phyloP scores from a whole-genome alignment of 2,113 vertebrate genomes.

The Motacilla alba region DNA sequence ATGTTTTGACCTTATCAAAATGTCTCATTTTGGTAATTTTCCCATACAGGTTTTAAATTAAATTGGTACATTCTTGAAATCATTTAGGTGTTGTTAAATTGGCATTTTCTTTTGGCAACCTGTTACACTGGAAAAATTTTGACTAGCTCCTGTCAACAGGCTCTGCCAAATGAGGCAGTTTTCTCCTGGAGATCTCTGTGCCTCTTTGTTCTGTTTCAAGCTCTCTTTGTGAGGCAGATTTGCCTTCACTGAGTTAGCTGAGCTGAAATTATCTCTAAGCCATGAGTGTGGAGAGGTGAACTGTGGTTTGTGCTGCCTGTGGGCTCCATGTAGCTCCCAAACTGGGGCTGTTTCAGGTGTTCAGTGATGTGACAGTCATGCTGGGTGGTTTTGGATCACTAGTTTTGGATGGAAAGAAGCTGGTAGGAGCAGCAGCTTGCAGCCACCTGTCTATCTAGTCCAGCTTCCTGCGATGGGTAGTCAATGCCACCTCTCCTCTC shows the following conservation, averaged over 20 bases:
- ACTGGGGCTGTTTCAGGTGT: not conserved
- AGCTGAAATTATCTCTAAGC: not conserved
- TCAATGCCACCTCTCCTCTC: not conserved
- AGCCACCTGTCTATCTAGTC: not conserved
- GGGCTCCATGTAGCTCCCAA: not conserved
- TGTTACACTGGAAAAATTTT: not conserved
- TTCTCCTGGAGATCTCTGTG: slow-evolving; percentile 40
- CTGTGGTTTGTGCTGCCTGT: not conserved
- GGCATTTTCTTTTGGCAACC: not conserved
- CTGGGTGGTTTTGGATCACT: not conserved
- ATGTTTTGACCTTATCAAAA: slow-evolving; percentile 19
- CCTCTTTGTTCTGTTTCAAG: slow-evolving; percentile 57
- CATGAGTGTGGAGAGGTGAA: not conserved
- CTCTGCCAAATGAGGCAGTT: slow-evolving; percentile 14
- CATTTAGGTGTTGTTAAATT: not conserved
- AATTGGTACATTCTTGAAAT: not conserved
- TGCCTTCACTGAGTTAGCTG: slow-evolving; percentile 35
- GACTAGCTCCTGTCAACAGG: not conserved
- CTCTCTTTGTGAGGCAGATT: slow-evolving; percentile 30
- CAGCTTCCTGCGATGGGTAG: not conserved
- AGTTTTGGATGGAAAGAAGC: not conserved
- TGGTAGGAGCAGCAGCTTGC: not conserved
- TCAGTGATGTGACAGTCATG: not conserved
- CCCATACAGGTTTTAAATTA: slow-evolving; percentile 1
- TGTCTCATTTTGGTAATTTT: slow-evolving; percentile 36